Conservation (phyloP, 2,113 vertebrate species). For the Alethe diademata region DNA sequence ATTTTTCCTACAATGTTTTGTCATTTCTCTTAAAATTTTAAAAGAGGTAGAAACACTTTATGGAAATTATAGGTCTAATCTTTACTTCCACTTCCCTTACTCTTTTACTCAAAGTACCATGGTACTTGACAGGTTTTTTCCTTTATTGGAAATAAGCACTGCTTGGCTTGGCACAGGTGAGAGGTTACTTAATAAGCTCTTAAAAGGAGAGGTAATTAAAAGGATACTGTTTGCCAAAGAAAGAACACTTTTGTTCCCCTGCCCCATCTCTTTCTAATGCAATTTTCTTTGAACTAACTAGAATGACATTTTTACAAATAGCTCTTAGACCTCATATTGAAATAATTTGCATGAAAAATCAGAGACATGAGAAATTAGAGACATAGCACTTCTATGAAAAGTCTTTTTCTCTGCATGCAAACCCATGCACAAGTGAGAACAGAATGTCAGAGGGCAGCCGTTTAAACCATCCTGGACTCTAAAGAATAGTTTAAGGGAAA, state of each 20-base stretch:
- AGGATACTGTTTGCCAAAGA: neutral
- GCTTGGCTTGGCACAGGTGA: neutral
- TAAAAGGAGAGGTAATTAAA: neutral
- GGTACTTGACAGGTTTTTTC: neutral
- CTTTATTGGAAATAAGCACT: neutral
- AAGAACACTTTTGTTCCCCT: rapidly evolving
- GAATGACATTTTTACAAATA: neutral
- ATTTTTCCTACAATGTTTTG: neutral
- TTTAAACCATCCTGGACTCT: neutral
- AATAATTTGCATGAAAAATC: neutral
- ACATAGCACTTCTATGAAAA: neutral
- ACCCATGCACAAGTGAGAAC: neutral
- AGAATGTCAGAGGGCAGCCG: neutral
- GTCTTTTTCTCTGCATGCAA: neutral
- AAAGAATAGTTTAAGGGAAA: neutral
- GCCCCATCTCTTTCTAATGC: neutral
- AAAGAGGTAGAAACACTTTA: neutral
- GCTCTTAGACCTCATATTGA: neutral
- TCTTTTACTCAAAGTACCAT: neutral
- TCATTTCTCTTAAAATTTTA: neutral
- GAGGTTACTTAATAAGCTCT: neutral
- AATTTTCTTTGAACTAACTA: neutral
- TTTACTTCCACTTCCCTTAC: neutral
- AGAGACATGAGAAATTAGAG: neutral
- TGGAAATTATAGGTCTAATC: neutral